Evolutionary conservation across 2,888 invertebrate genomes (phyloP).

Genomic region (Catocala nupta): DNA sequence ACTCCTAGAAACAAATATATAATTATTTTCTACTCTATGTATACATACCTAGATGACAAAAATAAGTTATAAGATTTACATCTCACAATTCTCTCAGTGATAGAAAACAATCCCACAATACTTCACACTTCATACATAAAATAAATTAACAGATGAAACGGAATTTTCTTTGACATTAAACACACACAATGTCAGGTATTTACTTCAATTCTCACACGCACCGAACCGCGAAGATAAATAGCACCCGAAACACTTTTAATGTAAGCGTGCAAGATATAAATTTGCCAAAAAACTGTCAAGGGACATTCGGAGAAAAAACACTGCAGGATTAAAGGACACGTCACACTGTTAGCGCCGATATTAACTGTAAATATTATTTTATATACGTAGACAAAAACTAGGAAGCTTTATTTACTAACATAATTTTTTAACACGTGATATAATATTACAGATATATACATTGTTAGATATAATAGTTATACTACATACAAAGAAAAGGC

Average conservation of each 20-base stretch:
- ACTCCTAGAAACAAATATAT: too few relatives aligned
- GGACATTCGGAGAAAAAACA: constrained; percentile 37
- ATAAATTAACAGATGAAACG: constrained; percentile 21
- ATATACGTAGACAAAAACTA: too few relatives aligned
- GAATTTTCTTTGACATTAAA: constrained; percentile 38
- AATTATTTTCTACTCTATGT: too few relatives aligned
- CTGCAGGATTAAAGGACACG: constrained; percentile 2
- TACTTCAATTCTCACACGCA: constrained; percentile 38
- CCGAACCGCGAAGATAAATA: constrained; percentile 49
- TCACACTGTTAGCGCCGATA: too few relatives aligned
- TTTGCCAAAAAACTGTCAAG: constrained; percentile 48
- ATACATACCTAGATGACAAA: too few relatives aligned
- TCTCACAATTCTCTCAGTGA: not conserved
- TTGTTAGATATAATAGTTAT: too few relatives aligned
- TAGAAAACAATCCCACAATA: not conserved
- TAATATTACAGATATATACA: too few relatives aligned
- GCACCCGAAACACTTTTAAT: constrained; percentile 49
- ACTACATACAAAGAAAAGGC: too few relatives aligned
- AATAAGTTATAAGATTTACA: too few relatives aligned
- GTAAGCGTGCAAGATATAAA: constrained; percentile 53
- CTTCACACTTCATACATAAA: not conserved
- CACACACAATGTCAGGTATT: constrained; percentile 35
- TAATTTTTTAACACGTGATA: too few relatives aligned
- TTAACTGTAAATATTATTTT: too few relatives aligned
- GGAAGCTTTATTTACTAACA: too few relatives aligned